Base-by-base conservation (phyloP, 2,797 vertebrate species). In the Lacerta agilis region DNA sequence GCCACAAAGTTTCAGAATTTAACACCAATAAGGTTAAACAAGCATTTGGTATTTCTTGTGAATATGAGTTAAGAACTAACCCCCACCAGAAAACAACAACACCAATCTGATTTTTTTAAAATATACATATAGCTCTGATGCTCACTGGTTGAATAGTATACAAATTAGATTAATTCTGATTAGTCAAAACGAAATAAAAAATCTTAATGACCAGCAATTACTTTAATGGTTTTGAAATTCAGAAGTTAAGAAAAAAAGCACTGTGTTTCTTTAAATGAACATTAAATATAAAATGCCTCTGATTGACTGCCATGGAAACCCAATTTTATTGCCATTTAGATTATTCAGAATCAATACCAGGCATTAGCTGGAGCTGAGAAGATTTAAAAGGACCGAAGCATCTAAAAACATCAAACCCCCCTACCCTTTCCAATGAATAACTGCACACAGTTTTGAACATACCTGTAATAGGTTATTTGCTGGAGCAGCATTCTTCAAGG, bases 281-380 rank as follows among this genome's bases (percentile, higher is more conserved):
- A 95, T 97, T 96, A 97, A 97, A 95, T 95, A 96, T 95, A 95
- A 97, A 97, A 96, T 94, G 92, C 87, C 90, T 96, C 94, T 96
- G 95, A 96, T 87, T 94, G 96, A 96, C 95, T 96, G 94, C 94
- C 96, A 95, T 93, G 95, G 96, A 96, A 97, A 95, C 90, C 90
- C 95, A 94, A 96, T 97, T 96, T 96, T 96, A 97, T 96, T 95
- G 94, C 91, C 88, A 95, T 97, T 93, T 97, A 95, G 97, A 96
- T 97, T 97, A 97, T 97, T 97, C 96, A 95, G 86, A 96, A 97
- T 97, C 97, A 95, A 97, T 97, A 97, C 86, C 75, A 81, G 61
- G 92, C 94, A 94, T 96, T 94, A 96, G 90, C 89, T 92, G 86
- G 90, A 92, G 86, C 79, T 91, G 86, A 83, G 84, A 95, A 95